phyloP scores from a whole-genome alignment of 1,140 invertebrate genomes.

The Mamestra configurata region DNA sequence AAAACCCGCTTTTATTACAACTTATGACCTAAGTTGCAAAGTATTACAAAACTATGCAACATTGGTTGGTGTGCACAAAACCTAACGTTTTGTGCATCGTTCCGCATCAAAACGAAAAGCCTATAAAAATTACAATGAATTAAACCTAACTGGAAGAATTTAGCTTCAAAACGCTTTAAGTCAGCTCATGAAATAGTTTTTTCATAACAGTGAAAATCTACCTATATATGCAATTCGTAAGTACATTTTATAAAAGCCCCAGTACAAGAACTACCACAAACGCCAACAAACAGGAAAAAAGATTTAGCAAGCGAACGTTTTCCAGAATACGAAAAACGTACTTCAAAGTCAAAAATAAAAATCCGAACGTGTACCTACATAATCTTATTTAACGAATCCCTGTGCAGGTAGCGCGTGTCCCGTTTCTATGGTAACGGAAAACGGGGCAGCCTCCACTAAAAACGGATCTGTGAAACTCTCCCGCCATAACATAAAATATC shows the following conservation, averaged over 20 bases:
- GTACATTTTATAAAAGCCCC: neutral
- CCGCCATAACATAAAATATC: slow-evolving; percentile 59
- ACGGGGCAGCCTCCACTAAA: slow-evolving; percentile 25
- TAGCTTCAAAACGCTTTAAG: no score
- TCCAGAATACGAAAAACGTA: neutral
- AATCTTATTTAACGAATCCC: slow-evolving; percentile 36
- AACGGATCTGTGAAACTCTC: slow-evolving; percentile 47
- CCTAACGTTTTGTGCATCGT: no score
- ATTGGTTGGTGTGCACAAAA: no score
- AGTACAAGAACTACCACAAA: neutral
- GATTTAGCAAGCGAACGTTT: neutral
- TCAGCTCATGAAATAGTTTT: no score
- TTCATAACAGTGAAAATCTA: no score
- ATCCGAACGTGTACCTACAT: neutral
- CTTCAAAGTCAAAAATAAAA: slow-evolving; percentile 18
- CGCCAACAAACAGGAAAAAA: neutral
- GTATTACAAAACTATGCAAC: no score
- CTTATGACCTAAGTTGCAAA: no score
- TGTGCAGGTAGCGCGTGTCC: slow-evolving; percentile 47
- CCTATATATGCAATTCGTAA: no score
- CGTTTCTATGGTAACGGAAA: slow-evolving; percentile 61
- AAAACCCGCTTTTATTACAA: no score
- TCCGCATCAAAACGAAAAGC: no score
- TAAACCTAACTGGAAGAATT: no score
- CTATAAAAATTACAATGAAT: no score